A percentile compares a stretch with the other conserved stretches of the same genome.
phyloP scores from a whole-genome alignment of 2,113 vertebrate species.

The Sinocyclocheilus rhinocerous region DNA sequence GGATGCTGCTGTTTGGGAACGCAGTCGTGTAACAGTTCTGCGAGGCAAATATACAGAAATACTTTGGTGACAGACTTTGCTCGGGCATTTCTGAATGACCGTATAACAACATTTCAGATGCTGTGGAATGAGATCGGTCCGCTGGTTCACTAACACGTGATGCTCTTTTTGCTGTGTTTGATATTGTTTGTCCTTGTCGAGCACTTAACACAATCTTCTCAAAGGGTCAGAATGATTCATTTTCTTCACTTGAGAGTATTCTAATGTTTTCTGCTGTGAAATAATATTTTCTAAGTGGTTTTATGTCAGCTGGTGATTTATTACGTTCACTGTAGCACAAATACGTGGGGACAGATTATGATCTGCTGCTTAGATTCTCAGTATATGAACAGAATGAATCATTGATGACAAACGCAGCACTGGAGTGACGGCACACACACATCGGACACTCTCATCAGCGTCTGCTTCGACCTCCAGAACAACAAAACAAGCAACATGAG shows the following conservation, averaged over 20 bases:
- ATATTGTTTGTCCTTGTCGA: background rate
- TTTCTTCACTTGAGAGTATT: background rate
- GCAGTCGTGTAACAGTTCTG: too few species aligned
- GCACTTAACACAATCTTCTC: background rate
- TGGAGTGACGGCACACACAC: background rate
- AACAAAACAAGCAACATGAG: background rate
- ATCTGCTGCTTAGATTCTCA: background rate
- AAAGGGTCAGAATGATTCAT: too few species aligned
- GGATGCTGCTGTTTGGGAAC: too few species aligned
- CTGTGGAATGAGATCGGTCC: too few species aligned
- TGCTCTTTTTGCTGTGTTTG: background rate
- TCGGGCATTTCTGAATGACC: too few species aligned
- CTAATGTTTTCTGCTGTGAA: background rate
- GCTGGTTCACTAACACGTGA: too few species aligned
- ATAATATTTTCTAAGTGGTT: background rate
- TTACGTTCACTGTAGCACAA: background rate
- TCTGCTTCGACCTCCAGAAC: background rate
- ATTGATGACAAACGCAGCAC: background rate
- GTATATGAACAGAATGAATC: too few species aligned
- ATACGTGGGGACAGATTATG: background rate
- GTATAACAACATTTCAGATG: too few species aligned
- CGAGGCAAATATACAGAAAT: too few species aligned
- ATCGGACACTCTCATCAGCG: background rate
- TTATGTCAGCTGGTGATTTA: background rate
- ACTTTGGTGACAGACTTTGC: too few species aligned